Evolutionary conservation across 2,888 invertebrate genomes (phyloP).

Genomic region (Octonoba sinensis): DNA sequence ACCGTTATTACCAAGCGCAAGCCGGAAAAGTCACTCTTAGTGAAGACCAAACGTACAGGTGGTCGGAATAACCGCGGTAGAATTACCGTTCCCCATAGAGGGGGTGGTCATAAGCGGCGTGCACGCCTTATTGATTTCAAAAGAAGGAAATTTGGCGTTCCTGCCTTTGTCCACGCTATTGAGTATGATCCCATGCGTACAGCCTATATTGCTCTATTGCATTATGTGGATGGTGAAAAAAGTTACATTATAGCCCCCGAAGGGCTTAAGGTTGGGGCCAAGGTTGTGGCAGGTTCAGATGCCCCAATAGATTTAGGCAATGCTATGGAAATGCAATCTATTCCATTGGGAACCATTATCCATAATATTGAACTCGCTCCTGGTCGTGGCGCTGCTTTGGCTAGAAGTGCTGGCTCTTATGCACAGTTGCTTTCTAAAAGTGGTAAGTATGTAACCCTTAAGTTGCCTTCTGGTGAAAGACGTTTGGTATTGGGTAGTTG

Average conservation of each 20-base stretch:
- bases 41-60: too few species aligned
- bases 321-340: constrained; percentile 6
- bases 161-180: constrained; percentile 33
- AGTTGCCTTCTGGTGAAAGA: constrained; percentile 54
- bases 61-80: too few species aligned
- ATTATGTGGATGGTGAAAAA: constrained; percentile 3
- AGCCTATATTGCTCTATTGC: background rate
- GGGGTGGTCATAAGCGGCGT: constrained; percentile 1
- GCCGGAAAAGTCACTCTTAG: too few species aligned
- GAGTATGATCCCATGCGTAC: constrained; percentile 64
- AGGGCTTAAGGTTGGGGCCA: background rate
- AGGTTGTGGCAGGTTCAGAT: background rate
- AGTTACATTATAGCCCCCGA: constrained; percentile 9
- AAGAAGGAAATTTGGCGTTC: constrained; percentile 40
- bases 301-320: background rate
- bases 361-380: constrained; percentile 58
- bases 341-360: constrained; percentile 60
- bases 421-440: constrained; percentile 26
- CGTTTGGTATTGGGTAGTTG: constrained; percentile 29
- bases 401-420: constrained; percentile 48
- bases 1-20: too few species aligned
- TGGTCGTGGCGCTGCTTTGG: constrained; percentile 39
- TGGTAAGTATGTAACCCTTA: constrained; percentile 19
- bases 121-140: constrained; percentile 43
- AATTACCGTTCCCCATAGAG: constrained; percentile 4